phyloP scores from a whole-genome alignment of 2,113 vertebrate species.

The Lepidothrix coronata region DNA sequence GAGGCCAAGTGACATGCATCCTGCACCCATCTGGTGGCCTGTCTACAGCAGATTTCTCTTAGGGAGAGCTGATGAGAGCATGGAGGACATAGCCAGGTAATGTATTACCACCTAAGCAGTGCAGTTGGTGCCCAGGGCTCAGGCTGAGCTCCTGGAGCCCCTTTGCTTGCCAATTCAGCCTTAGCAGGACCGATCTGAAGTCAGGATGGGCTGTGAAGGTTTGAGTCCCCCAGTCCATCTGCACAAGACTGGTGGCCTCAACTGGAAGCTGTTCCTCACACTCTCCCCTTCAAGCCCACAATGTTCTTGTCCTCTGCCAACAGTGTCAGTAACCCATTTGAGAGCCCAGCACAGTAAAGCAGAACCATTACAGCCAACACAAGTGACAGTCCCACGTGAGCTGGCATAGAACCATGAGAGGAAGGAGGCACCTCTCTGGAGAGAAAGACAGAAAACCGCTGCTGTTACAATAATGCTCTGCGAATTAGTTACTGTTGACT shows the following conservation, averaged over 20 bases:
- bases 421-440: neutral
- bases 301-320: accelerated
- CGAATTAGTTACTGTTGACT: constrained; percentile 11
- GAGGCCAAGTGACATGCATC: neutral
- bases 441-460: neutral
- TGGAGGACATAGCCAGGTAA: neutral
- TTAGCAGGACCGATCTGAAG: neutral
- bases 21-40: neutral
- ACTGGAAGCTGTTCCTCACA: neutral
- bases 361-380: neutral
- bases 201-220: neutral
- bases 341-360: neutral
- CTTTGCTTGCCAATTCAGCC: neutral
- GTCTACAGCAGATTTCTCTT: neutral
- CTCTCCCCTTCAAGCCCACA: neutral
- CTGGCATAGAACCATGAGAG: neutral
- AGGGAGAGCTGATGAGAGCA: neutral
- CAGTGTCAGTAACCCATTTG: accelerated
- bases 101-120: neutral
- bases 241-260: neutral
- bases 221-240: neutral
- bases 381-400: neutral
- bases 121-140: neutral
- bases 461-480: neutral
- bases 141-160: neutral